phyloP scores from a whole-genome alignment of 2,797 vertebrate species.

The Fistularia tabacaria region DNA sequence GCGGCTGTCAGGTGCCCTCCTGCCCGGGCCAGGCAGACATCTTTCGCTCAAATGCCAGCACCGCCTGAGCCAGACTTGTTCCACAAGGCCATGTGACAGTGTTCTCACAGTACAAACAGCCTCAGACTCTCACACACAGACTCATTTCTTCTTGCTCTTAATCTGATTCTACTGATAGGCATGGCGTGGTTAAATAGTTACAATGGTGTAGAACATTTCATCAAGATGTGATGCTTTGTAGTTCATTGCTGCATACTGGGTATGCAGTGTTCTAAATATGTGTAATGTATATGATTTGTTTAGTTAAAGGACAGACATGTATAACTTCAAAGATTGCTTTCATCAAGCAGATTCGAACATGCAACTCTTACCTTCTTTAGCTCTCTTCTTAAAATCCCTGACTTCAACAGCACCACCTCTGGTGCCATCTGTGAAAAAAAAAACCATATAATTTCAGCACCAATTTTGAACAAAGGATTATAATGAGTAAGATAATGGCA shows the following conservation, averaged over 20 bases:
- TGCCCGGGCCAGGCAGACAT: conserved; percentile 55
- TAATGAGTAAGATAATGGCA: conserved; percentile 32
- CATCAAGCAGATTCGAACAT: conserved; percentile 1
- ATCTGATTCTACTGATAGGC: too few species aligned
- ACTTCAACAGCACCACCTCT: conserved; percentile 88
- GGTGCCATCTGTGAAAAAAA: conserved; percentile 79
- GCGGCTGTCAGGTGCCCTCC: conserved; percentile 70
- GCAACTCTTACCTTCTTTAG: conserved; percentile 89
- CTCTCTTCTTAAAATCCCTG: conserved; percentile 92
- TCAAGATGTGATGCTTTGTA: too few species aligned
- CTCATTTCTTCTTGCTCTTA: too few species aligned
- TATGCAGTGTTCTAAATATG: too few species aligned
- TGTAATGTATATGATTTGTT: too few species aligned
- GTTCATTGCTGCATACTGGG: too few species aligned
- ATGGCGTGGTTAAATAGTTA: too few species aligned
- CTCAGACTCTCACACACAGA: conserved; percentile 13
- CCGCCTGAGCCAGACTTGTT: conserved; percentile 49
- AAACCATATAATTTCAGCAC: conserved; percentile 39
- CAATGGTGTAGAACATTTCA: too few species aligned
- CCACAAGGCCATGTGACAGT: conserved; percentile 56
- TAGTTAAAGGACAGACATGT: background rate
- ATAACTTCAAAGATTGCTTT: background rate
- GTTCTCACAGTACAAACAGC: conserved; percentile 65
- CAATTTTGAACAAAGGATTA: conserved; percentile 16
- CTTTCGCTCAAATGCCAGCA: conserved; percentile 53